Base-by-base conservation (phyloP, 2,888 invertebrate genomes). In the Catocala fraxini region DNA sequence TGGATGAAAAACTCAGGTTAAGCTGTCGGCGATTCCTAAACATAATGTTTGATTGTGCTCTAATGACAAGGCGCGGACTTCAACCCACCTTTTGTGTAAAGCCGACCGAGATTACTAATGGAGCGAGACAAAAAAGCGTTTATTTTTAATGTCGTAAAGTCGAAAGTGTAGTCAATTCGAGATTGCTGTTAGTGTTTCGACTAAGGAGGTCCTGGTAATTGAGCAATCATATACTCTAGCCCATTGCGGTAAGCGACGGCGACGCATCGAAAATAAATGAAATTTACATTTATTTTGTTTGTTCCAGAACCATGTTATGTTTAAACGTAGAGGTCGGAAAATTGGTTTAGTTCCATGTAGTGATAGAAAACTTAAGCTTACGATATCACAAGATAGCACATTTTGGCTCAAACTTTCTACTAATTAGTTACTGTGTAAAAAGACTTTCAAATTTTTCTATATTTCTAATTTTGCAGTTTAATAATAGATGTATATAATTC, bases 121-220 rank as follows among this genome's bases (percentile, higher is more conserved):
- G 70, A 81, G 73, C 79, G 80, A 79, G 75, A 86, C 79, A 85
- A 91, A 89, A 85, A 86, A 86, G 86, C 80, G 79, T 88, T 86
- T 92, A 90, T 88, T 80, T 63, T 72, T 73, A 83, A 77, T 66
- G 73, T 71, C 74, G 77, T 93, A 93, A 87, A 88, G 92, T 91
- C 77, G 83, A 89, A 84, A 90, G 86, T 92, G 77, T 80, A 71
- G 75, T 77, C 73, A 75, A 75, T 75, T 73, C 62, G 69, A 72
- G 71, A 79, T 80, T 77, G 83, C 81, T 84, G 86, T 85, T 89
- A 89, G 86, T 89, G 87, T 85, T 86, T 92, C 93, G 86, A 90
- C 93, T 93, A 93, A 93, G 93, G 93, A 93, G 93, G 93, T 93
- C 93, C 90, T 88, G 85, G 90, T 93, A 93, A 94, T 94, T 93